Percentiles rank a stretch among this genome's conserved stretches.
Conservation (phyloP, 2,888 invertebrate species). For the Troglohyphantes excavatus region DNA sequence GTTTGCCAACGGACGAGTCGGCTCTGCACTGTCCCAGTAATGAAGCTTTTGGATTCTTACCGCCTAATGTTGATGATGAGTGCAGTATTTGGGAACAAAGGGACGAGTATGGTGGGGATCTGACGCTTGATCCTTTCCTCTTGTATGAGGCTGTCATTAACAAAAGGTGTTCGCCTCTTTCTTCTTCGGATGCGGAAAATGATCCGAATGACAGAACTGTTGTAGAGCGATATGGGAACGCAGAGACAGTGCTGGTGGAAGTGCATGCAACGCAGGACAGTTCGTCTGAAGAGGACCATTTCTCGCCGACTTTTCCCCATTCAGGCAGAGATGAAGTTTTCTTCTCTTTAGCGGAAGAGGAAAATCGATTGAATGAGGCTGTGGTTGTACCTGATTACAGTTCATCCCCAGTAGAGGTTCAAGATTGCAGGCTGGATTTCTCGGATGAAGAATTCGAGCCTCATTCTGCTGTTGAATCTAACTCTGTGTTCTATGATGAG, state of each 20-base stretch:
- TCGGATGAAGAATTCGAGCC: constrained; percentile 41
- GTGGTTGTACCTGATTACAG: background rate
- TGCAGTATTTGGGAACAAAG: constrained; percentile 6
- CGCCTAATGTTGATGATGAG: background rate
- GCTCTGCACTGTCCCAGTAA: background rate
- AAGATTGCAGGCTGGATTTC: constrained; percentile 27
- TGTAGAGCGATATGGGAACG: constrained; percentile 80
- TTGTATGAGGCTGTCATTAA: constrained; percentile 62
- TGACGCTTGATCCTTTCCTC: constrained; percentile 63
- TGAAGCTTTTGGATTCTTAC: background rate
- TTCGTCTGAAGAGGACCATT: constrained; percentile 74
- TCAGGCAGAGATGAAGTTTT: background rate
- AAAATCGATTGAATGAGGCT: background rate
- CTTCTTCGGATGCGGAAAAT: constrained; percentile 61
- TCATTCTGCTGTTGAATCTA: constrained; percentile 6
- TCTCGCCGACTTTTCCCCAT: background rate
- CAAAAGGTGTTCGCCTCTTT: constrained; percentile 49
- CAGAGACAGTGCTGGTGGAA: constrained; percentile 80
- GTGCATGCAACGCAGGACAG: constrained; percentile 80
- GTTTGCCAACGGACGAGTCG: background rate
- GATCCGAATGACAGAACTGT: constrained; percentile 64
- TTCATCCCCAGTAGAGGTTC: constrained; percentile 19
- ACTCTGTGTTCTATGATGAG: background rate
- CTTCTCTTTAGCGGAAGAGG: background rate
- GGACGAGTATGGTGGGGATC: constrained; percentile 42